Percentiles rank a stretch among this genome's conserved stretches.
Conservation (phyloP, 2,888 invertebrate species). For the Drosophila nigricruria region DNA sequence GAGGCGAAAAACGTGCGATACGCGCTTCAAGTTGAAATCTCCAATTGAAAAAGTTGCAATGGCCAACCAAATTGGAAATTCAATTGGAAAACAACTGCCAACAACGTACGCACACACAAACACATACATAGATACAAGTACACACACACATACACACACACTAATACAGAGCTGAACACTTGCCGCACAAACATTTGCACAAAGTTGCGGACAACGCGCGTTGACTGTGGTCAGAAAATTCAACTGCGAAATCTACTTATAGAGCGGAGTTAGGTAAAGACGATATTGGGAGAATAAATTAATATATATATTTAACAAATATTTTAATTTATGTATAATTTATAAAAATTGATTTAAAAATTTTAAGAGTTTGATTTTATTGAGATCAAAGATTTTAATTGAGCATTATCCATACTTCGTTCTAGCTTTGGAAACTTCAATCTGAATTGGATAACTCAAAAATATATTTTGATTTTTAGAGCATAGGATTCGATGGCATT, state of each 20-base stretch:
- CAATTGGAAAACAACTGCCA: conserved; percentile 71
- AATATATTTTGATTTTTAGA: too few species aligned
- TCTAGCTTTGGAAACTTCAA: too few species aligned
- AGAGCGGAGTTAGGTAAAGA: conserved; percentile 15
- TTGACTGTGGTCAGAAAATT: conserved; percentile 59
- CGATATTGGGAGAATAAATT: conserved; percentile 1
- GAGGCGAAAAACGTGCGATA: conserved; percentile 34
- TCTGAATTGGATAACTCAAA: too few species aligned
- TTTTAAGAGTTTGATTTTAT: too few species aligned
- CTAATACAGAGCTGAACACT: conserved; percentile 28
- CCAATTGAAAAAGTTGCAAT: conserved; percentile 62
- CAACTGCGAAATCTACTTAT: conserved; percentile 7
- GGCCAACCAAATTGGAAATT: conserved; percentile 69
- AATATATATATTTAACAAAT: too few species aligned
- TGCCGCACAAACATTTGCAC: conserved; percentile 64
- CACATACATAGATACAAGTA: conserved; percentile 9
- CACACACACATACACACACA: conserved; percentile 7
- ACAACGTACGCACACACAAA: conserved; percentile 21
- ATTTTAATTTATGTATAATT: too few species aligned
- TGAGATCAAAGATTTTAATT: too few species aligned
- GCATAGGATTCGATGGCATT: too few species aligned
- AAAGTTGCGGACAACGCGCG: conserved; percentile 51
- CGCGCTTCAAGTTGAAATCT: conserved; percentile 43
- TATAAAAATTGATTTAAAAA: too few species aligned
- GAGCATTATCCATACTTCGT: too few species aligned